phyloP scores from a whole-genome alignment of 1,140 invertebrate species.

The Dinothrombium tinctorium region DNA sequence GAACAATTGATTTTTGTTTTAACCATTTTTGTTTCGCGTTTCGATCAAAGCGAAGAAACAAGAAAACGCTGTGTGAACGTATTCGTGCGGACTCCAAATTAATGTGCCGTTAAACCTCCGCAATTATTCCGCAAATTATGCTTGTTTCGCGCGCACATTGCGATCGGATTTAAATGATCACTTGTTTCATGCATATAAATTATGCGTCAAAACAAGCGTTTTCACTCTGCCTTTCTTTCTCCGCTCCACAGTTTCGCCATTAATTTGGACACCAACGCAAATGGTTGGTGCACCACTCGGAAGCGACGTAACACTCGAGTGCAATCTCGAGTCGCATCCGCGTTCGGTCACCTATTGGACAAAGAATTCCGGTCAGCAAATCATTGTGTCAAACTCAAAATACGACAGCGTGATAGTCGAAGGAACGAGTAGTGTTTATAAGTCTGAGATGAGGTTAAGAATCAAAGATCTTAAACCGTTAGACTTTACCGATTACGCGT shows the following conservation, averaged over 20 bases:
- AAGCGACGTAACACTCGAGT: slow-evolving; percentile 63
- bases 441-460: slow-evolving; percentile 12
- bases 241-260: slow-evolving; percentile 58
- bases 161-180: no score
- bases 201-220: no score
- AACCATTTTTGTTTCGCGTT: no score
- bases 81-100: no score
- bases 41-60: no score
- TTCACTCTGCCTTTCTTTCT: slow-evolving; percentile 12
- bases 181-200: no score
- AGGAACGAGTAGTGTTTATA: slow-evolving; percentile 9
- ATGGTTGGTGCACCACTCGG: slow-evolving; percentile 55
- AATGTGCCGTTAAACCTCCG: no score
- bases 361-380: slow-evolving; percentile 33
- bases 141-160: no score
- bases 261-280: slow-evolving; percentile 67
- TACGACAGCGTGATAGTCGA: slow-evolving; percentile 12
- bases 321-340: slow-evolving; percentile 64
- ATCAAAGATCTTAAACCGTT: slow-evolving; percentile 16
- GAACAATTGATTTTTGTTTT: no score
- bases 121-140: no score
- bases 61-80: no score
- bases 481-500: slow-evolving; percentile 70
- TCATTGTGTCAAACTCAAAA: slow-evolving; percentile 13
- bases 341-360: slow-evolving; percentile 71